A percentile compares a stretch with the other conserved stretches of the same genome.
These are phyloP conservation scores for Ptychoptera albimana DNA, from an alignment of 2,888 invertebrate species.

Conservation along the genomic window DNA sequence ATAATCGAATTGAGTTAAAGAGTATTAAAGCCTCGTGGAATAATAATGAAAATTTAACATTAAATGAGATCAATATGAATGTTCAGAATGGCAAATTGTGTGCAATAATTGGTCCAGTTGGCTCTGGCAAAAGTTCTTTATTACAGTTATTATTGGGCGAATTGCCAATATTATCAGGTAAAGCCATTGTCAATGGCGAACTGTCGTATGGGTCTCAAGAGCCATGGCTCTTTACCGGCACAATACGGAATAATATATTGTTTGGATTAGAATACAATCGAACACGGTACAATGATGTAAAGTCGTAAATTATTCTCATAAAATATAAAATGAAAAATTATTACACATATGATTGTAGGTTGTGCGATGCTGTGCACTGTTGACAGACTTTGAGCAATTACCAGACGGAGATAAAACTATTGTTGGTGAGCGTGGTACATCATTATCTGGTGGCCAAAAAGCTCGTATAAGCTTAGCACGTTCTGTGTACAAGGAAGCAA, in stretches of 20 bases:
- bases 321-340: background rate
- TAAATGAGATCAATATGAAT: slow-evolving; percentile 38
- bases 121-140: slow-evolving; percentile 35
- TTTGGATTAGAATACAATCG: slow-evolving; percentile 40
- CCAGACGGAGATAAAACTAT: slow-evolving; percentile 49
- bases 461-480: slow-evolving; percentile 57
- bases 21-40: slow-evolving; percentile 35
- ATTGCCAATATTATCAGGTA: slow-evolving; percentile 35
- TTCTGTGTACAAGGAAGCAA: slow-evolving; percentile 55
- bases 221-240: slow-evolving; percentile 44
- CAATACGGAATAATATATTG: slow-evolving; percentile 49
- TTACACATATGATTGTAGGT: slow-evolving; percentile 19
- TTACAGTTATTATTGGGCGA: slow-evolving; percentile 43
- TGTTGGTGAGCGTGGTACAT: slow-evolving; percentile 55
- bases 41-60: slow-evolving; percentile 32
- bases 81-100: slow-evolving; percentile 38
- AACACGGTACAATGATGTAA: slow-evolving; percentile 28
- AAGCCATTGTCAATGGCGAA: slow-evolving; percentile 34
- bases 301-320: slow-evolving; percentile 14
- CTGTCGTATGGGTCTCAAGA: slow-evolving; percentile 50
- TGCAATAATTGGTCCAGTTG: slow-evolving; percentile 51
- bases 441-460: slow-evolving; percentile 60
- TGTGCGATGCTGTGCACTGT: slow-evolving; percentile 47
- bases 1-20: slow-evolving; percentile 25
- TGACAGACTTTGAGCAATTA: slow-evolving; percentile 58